Evolutionary conservation across 2,113 vertebrate genomes (phyloP).

Genomic region (Aspiorhynchus laticeps): DNA sequence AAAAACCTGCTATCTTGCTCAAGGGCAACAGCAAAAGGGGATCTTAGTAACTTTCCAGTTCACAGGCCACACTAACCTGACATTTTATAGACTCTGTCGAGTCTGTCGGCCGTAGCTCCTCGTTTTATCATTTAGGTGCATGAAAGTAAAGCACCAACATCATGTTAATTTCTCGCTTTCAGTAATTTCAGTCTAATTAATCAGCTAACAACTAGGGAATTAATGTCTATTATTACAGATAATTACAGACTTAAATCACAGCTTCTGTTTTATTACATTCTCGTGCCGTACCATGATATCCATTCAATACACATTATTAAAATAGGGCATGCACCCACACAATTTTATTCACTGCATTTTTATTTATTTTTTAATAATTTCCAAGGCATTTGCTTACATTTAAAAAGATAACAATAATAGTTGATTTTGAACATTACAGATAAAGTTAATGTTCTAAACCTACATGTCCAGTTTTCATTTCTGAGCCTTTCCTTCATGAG

Average conservation of each 20-base stretch:
- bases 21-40: background rate
- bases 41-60: background rate
- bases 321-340: background rate
- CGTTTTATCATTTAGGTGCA: background rate
- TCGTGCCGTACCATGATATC: background rate
- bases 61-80: background rate
- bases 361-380: background rate
- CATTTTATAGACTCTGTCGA: background rate
- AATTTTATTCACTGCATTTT: background rate
- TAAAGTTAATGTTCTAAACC: background rate
- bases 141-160: background rate
- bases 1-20: background rate
- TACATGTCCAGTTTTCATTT: background rate
- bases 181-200: conserved; percentile 8
- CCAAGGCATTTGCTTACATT: background rate
- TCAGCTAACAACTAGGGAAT: conserved; percentile 12
- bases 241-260: conserved; percentile 20
- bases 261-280: conserved; percentile 4
- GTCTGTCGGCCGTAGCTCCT: background rate
- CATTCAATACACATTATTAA: background rate
- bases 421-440: background rate
- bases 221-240: conserved; percentile 35
- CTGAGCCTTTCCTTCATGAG: background rate
- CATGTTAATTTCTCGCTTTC: background rate
- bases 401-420: background rate